Conservation (phyloP, 2,797 vertebrate species). For the Microctenopoma stevenorrisi region DNA sequence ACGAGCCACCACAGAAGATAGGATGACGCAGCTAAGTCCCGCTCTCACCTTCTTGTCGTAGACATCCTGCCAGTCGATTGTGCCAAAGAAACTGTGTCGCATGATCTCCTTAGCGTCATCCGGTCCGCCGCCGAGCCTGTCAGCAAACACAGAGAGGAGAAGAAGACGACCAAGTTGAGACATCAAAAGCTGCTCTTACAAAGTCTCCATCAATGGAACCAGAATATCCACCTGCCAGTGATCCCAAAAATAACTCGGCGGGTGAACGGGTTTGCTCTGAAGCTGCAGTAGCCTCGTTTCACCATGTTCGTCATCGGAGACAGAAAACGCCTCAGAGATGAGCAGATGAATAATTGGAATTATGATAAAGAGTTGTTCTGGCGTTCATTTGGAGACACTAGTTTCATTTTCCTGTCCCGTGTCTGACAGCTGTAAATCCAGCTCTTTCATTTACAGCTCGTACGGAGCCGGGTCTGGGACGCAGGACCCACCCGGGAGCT, state of each 20-base stretch:
- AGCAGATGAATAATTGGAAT: constrained; percentile 17
- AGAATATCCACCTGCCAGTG: constrained; percentile 68
- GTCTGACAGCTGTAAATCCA: no score
- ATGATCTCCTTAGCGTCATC: constrained; percentile 99
- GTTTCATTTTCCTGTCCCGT: no score
- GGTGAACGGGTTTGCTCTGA: constrained; percentile 58
- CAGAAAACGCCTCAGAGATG: constrained; percentile 47
- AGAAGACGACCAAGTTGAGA: constrained; percentile 31
- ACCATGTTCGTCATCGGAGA: constrained; percentile 28
- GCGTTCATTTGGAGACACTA: no score
- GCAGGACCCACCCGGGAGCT: no score
- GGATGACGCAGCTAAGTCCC: constrained; percentile 46
- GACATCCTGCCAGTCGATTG: constrained; percentile 95
- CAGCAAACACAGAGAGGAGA: constrained; percentile 15
- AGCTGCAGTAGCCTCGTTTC: constrained; percentile 49
- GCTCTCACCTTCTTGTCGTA: constrained; percentile 95
- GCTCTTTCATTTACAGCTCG: no score
- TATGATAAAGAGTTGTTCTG: not conserved
- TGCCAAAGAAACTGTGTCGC: constrained; percentile 94
- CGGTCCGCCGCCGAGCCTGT: constrained; percentile 88
- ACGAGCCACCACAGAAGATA: constrained; percentile 28
- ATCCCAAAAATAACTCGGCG: constrained; percentile 63
- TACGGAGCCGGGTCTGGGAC: no score
- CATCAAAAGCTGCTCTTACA: constrained; percentile 52
- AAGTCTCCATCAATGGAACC: constrained; percentile 63